Base-by-base conservation (phyloP, 2,888 invertebrate species). In the Helicoverpa assulta region DNA sequence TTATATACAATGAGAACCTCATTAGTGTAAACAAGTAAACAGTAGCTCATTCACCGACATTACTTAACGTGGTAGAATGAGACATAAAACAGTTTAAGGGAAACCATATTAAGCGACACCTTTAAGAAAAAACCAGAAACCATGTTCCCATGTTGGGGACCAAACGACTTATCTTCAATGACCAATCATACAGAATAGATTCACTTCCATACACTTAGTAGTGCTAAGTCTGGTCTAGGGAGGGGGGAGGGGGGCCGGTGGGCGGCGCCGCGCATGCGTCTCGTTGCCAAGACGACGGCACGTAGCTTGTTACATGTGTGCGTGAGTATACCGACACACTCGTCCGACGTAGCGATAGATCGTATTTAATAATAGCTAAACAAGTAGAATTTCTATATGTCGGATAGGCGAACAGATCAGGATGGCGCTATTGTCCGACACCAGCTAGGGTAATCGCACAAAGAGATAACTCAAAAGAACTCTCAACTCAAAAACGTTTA, bases 241-340 rank as follows among this genome's bases (percentile, higher is more conserved):
- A 80, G 81, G 81, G 85, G 87, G 81, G 83, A 59, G 80, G 81
- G 86, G 87, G 89, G 86, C 87, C 87, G 86, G 92, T 92, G 88
- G 94, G 96, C 95, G 96, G 94, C 89, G 95, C 93, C 94, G 94
- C 95, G 95, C 95, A 91, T 94, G 95, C 96, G 96, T 94, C 91
- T 90, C 94, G 96, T 96, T 96, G 95, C 96, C 96, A 96, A 96
- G 96, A 95, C 96, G 94, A 96, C 96, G 95, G 96, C 96, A 96
- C 96, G 96, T 96, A 96, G 91, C 88, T 75, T 73, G 80, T 81
- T 52, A 67, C 8, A 51, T 89, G 93, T 94, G 93, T 93, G 94
- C 80, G 92, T 88, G 86, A 67, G 51, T 68, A 68, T 82, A 67
- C 60, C 58, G 73, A 75, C 67, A 67, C 56, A 71, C 40, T 37